Conservation (phyloP, 2,113 vertebrate species). For the Sebastes schlegelii region DNA sequence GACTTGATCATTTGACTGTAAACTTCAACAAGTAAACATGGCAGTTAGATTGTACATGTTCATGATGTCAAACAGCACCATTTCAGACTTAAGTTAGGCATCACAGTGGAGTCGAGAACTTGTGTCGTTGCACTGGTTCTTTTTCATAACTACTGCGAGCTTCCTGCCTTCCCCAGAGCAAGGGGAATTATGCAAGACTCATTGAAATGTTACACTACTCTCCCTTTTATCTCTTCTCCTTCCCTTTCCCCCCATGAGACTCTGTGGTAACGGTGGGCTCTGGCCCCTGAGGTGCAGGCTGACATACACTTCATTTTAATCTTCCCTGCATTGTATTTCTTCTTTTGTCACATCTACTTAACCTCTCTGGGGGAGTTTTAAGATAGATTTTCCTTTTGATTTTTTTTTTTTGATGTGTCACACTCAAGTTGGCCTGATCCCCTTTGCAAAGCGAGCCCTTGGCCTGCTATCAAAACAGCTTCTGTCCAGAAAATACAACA, state of each 20-base stretch:
- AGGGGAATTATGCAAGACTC: slow-evolving; percentile 52
- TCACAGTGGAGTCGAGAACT: background rate
- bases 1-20: background rate
- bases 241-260: slow-evolving; percentile 17
- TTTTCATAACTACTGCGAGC: slow-evolving; percentile 3
- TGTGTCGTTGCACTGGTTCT: slow-evolving; percentile 20
- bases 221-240: slow-evolving; percentile 39
- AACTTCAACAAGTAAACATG: background rate
- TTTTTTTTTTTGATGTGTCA: background rate
- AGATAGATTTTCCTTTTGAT: slow-evolving; percentile 12
- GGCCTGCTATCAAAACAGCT: background rate
- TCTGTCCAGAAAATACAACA: background rate
- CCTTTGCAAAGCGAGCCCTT: slow-evolving; percentile 1
- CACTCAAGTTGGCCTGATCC: background rate
- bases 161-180: slow-evolving; percentile 22
- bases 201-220: slow-evolving; percentile 45
- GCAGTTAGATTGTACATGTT: background rate
- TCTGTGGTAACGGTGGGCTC: slow-evolving; percentile 4
- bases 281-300: slow-evolving; percentile 40
- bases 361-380: slow-evolving; percentile 31
- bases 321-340: slow-evolving; percentile 17
- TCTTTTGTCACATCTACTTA: slow-evolving; percentile 52
- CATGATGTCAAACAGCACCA: background rate
- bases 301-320: slow-evolving; percentile 60
- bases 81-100: background rate